Evolutionary conservation across 2,797 vertebrate species (phyloP), one percentile per base, ranked within the genome.

Genomic region (Catostomus latipinnis): DNA sequence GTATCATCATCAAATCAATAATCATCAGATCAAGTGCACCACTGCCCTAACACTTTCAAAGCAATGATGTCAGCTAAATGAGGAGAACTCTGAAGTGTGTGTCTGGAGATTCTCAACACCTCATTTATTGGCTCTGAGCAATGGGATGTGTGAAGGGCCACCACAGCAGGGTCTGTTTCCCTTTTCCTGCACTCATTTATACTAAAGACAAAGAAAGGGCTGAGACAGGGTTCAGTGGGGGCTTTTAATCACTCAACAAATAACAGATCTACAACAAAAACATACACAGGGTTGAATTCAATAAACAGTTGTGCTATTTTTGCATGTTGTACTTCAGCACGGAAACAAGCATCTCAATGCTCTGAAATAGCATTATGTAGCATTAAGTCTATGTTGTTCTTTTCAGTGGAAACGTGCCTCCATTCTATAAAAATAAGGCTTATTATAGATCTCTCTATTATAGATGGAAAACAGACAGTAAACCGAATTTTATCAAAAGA

Each of bases 21-120:
- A 34, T 75, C 34, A 76, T 71, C 14, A 46, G 8, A 81, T 85
- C 78, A 83, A 83, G 87, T 88, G 85, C 86, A 90, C 87, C 1
- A 2, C 43, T 86, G 66, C 67, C 81, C 81, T 85, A 81, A 84
- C 88, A 87, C 87, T 91, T 90, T 89, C 82, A 56, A 88, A 87
- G 89, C 90, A 91, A 93, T 91, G 92, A 92, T 91, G 91, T 91
- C 90, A 91, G 88, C 90, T 90, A 90, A 90, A 89, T n/a, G 50
- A 10, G 10, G 6, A n/a, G 49, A 69, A 71, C 8, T 78, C 56
- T 63, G 14, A 71, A 70, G 76, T 54, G 76, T 80, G 87, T 80
- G 87, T 88, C 88, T 88, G 88, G 88, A 88, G 91, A 91, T 90
- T 90, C 87, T 91, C 88, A 91, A 91, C 89, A 89, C 81, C 88